Base-by-base conservation (phyloP, 1,140 invertebrate species). In the Macrocentrus cingulum region DNA sequence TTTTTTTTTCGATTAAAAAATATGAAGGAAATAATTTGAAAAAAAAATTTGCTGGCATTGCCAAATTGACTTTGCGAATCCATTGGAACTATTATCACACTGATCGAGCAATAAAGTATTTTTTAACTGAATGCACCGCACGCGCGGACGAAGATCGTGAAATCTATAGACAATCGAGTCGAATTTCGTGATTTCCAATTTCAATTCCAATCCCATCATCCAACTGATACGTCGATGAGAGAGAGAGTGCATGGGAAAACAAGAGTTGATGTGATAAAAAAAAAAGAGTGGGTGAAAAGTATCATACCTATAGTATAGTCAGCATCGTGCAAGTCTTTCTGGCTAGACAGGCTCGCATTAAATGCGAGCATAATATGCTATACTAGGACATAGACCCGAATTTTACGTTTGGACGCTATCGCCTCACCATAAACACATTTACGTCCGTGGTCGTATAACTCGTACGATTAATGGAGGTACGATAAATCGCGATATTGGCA, bases 141-240 rank as follows among this genome's bases (percentile, higher is more conserved):
- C n/a, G n/a, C 7, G 41, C 9, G 41, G 16, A 18, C 8, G 18
- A 4, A 8, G 20, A 16, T 42, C n/a, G 41, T 42, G 16, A 15
- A 32, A 48, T 23, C 45, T n/a, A n/a, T n/a, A 48, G 45, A 55
- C 37, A 15, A 45, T 44, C 52, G 59, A 65, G 63, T 67, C 66
- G 41, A 13, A 65, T 61, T 65, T 60, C 62, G 48, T 57, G 61
- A 64, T 65, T 65, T 63, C 61, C 66, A 67, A 67, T 65, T 67
- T 62, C 63, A 65, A 67, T 65, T 65, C 37, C 65, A 65, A 64
- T 66, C 65, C n/a, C n/a, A n/a, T n/a, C n/a, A n/a, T n/a, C n/a
- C n/a, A n/a, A n/a, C n/a, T n/a, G n/a, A n/a, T n/a, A n/a, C n/a
- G n/a, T n/a, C n/a, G 15, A 39, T 39, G 36, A 15, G 13, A 39